A percentile compares a stretch with the other conserved stretches of the same genome.
phyloP scores from a whole-genome alignment of 2,797 vertebrate species.

The Odontamblyopus lacepedii region DNA sequence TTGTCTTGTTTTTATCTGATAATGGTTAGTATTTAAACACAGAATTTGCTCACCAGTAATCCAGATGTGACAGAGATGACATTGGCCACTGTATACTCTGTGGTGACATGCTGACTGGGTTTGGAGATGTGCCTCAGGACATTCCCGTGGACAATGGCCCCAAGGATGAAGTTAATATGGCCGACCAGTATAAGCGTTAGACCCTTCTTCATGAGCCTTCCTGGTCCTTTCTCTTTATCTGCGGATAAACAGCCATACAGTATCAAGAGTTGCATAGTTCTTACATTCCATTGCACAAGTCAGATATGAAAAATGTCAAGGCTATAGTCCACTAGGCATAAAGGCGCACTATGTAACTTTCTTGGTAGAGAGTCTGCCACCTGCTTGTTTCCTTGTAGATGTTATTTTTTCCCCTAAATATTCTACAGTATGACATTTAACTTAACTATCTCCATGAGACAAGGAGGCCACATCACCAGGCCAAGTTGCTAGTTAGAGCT shows the following conservation, averaged over 20 bases:
- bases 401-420: too few relatives aligned
- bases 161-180: constrained; percentile 88
- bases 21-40: too few relatives aligned
- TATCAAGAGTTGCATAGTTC: neutral
- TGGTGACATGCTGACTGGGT: constrained; percentile 74
- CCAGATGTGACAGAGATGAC: constrained; percentile 90
- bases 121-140: constrained; percentile 90
- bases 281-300: neutral
- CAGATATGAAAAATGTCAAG: neutral
- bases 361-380: too few relatives aligned
- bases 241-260: constrained; percentile 4
- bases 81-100: constrained; percentile 85
- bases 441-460: too few relatives aligned
- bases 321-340: neutral
- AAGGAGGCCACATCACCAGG: too few relatives aligned
- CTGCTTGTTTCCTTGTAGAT: too few relatives aligned
- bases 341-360: too few relatives aligned
- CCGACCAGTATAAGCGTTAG: constrained; percentile 87
- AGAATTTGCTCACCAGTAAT: constrained; percentile 82
- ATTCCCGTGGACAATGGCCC: constrained; percentile 90
- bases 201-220: constrained; percentile 86
- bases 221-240: constrained; percentile 82
- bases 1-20: too few relatives aligned
- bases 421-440: too few relatives aligned
- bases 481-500: too few relatives aligned